These are phyloP conservation scores for Anarsia innoxiella DNA, from an alignment of 2,888 invertebrate species.

Conservation along the genomic window DNA sequence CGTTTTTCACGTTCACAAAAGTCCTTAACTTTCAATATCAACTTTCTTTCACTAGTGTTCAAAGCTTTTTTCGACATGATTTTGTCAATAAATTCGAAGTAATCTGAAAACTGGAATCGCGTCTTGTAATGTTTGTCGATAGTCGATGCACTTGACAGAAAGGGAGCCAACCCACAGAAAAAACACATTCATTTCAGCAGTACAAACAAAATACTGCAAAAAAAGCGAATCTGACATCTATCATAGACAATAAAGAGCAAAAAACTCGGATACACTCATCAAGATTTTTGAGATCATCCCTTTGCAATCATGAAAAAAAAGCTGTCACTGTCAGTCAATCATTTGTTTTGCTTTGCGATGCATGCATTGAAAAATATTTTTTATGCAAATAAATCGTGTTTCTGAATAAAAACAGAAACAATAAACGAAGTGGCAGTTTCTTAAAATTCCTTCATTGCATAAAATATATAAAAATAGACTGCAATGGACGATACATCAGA, in stretches of 20 bases:
- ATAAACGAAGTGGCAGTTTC: background rate
- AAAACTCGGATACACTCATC: background rate
- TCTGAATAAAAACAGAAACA: background rate
- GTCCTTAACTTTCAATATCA: background rate
- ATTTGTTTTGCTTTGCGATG: too few relatives aligned
- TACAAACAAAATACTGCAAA: background rate
- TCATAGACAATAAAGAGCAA: background rate
- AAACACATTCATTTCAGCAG: too few relatives aligned
- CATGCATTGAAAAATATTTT: too few relatives aligned
- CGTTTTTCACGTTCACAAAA: slow-evolving; percentile 1
- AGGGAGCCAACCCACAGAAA: too few relatives aligned
- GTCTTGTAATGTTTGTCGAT: too few relatives aligned
- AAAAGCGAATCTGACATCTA: background rate
- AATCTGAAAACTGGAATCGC: background rate
- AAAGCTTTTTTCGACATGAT: background rate
- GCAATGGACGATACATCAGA: slow-evolving; percentile 34
- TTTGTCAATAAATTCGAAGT: background rate
- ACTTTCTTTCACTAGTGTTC: background rate
- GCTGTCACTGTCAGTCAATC: background rate
- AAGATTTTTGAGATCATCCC: too few relatives aligned
- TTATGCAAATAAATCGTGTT: too few relatives aligned
- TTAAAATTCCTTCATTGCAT: background rate
- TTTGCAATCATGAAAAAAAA: background rate
- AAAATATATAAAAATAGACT: background rate
- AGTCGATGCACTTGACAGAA: too few relatives aligned